Base-by-base conservation (phyloP, 2,888 invertebrate genomes). In the Pedicia rivosa region DNA sequence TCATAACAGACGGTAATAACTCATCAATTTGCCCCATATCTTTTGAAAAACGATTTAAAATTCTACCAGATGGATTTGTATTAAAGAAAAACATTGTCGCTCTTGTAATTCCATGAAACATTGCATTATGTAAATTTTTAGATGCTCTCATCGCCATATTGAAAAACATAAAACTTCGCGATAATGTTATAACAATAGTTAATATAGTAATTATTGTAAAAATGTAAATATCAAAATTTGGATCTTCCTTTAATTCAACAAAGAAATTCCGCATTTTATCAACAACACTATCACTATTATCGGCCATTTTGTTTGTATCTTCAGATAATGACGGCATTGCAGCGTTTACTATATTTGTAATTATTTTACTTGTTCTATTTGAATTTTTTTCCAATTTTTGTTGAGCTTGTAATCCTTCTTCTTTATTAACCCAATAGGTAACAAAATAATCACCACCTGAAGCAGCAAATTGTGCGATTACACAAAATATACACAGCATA, bases 51-150 rank as follows among this genome's bases (percentile, higher is more conserved):
- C 91, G 66, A 61, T 90, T 91, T 31, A 91, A 64, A 47, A 91
- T 79, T 31, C 81, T 64, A 1, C 82, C 82, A 0, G 79, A 78
- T 0, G 87, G 81, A 59, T 90, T 91, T 4, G 73, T 73, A 53
- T 88, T 86, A 63, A 91, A 92, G 63, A 92, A 92, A 15, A 73
- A 66, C 72, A 88, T 82, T 1, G 81, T 75, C 0, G 86, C 79
- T 13, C 78, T 67, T 3, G 84, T 78, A 14, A 92, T 74, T 19
- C 78, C 67, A n/a, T 66, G 59, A 56, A 90, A 90, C 88, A 92
- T 90, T 12, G 59, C 64, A 57, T 83, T 78, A 61, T 92, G 92
- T 0, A 92, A 64, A 4, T 63, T 68, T 4, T 69, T 73, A 0
- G 90, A 86, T 1, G 87, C 79, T 26, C 66, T 69, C 73, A 87